phyloP scores from a whole-genome alignment of 2,797 vertebrate species.

The Lagodon rhomboides region DNA sequence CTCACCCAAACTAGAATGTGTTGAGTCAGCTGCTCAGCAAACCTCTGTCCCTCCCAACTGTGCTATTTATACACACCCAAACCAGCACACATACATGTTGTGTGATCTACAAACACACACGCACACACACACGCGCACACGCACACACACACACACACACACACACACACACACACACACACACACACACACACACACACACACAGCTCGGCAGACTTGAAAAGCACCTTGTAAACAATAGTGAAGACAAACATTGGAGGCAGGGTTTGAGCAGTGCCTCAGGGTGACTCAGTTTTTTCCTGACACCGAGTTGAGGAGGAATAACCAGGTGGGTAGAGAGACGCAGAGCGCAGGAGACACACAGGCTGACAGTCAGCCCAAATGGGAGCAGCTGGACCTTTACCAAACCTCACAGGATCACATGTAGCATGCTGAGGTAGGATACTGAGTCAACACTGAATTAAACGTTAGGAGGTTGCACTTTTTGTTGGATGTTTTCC shows the following conservation, averaged over 20 bases:
- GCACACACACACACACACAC: slow-evolving; percentile 12
- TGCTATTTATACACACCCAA: slow-evolving; percentile 78
- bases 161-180: slow-evolving; percentile 9
- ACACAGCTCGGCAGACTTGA: slow-evolving; percentile 28
- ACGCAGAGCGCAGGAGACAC: slow-evolving; percentile 15
- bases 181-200: slow-evolving; percentile 6
- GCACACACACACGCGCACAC: slow-evolving; percentile 55
- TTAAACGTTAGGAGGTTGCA: background rate
- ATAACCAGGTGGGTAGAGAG: slow-evolving; percentile 56
- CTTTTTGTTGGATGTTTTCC: background rate
- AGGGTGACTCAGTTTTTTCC: slow-evolving; percentile 39
- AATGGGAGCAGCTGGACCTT: slow-evolving; percentile 35
- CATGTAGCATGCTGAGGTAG: slow-evolving; percentile 68
- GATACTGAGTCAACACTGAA: slow-evolving; percentile 6
- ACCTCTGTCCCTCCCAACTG: slow-evolving; percentile 69
- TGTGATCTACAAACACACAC: slow-evolving; percentile 31
- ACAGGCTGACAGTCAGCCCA: slow-evolving; percentile 11
- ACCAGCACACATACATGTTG: slow-evolving; percentile 58
- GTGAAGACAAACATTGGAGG: slow-evolving; percentile 40
- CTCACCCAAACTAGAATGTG: slow-evolving; percentile 83
- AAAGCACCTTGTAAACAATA: slow-evolving; percentile 57
- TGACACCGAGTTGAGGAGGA: slow-evolving; percentile 41
- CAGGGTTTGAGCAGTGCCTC: slow-evolving; percentile 13
- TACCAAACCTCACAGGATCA: slow-evolving; percentile 22
- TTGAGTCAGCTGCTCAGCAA: slow-evolving; percentile 79